Conservation (phyloP, 2,113 vertebrate species). For the Vombatus ursinus region DNA sequence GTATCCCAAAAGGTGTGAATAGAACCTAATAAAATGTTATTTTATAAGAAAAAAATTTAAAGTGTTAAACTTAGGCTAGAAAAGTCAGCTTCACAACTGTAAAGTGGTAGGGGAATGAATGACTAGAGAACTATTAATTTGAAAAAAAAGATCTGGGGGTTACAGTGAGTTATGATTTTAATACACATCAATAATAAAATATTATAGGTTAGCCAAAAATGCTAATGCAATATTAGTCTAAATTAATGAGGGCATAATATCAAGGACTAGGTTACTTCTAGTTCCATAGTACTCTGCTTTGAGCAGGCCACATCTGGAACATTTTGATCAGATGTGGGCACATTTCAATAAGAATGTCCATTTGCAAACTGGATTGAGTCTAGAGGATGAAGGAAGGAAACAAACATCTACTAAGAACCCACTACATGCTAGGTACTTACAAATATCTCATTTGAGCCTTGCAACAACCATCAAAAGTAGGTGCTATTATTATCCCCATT, state of each 20-base stretch:
- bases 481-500: not conserved
- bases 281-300: too few species aligned
- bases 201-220: not conserved
- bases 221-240: not conserved
- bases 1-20: not conserved
- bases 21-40: not conserved
- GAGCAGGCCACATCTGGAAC: too few species aligned
- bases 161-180: not conserved
- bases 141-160: not conserved
- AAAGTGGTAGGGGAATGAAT: not conserved
- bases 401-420: not conserved
- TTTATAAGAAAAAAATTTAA: not conserved
- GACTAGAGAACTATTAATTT: not conserved
- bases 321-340: too few species aligned
- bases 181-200: not conserved
- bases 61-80: not conserved
- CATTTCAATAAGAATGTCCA: too few species aligned
- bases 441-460: not conserved
- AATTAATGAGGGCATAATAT: not conserved
- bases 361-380: too few species aligned
- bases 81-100: not conserved
- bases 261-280: not conserved
- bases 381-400: not conserved
- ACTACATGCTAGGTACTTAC: not conserved
- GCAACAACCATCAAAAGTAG: not conserved